Base-by-base conservation (phyloP, 2,888 invertebrate genomes). In the Crepidodera aurea region DNA sequence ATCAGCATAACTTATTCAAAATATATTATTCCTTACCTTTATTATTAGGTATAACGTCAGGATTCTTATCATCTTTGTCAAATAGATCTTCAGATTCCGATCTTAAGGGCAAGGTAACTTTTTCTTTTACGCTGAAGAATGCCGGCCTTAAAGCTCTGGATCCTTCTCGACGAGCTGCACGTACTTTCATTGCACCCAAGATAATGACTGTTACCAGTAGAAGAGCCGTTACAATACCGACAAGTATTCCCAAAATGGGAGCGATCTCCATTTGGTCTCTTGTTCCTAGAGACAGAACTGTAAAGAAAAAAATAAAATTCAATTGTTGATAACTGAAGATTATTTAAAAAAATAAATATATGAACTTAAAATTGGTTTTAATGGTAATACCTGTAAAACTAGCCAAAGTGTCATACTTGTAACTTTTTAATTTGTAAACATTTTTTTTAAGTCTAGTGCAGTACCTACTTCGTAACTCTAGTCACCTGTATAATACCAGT, bases 1-100 rank as follows among this genome's bases (percentile, higher is more conserved):
- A n/a, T n/a, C n/a, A n/a, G n/a, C n/a, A n/a, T n/a, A n/a, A n/a
- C n/a, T n/a, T 22, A 22, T 22, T 22, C 22, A 22, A 22, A 22
- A 22, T 22, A 22, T 32, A 32, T 7, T 10, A 10, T 32, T 1
- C 8, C 15, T 82, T 83, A 93, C 93, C 92, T 89, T 93, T 93
- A 78, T 91, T 93, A 71, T 90, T 88, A 22, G 94, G 93, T 63
- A 94, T 91, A 68, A 94, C 92, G 79, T 94, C 94, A 22, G 94
- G 94, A 83, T 94, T 94, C 79, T 90, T 90, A 81, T 95, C 94
- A 77, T 94, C 94, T 69, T 85, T 84, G 68, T 87, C 87, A 73
- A 91, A 90, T 77, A 91, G 87, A 76, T 90, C 90, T 69, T 90
- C 89, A 15, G 88, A 85, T 69, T 82, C 83, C 72, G 84, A 85